A percentile compares a stretch with the other conserved stretches of the same genome.
Evolutionary conservation across 2,888 invertebrate species (phyloP).

Genomic region (Salticus scenicus): DNA sequence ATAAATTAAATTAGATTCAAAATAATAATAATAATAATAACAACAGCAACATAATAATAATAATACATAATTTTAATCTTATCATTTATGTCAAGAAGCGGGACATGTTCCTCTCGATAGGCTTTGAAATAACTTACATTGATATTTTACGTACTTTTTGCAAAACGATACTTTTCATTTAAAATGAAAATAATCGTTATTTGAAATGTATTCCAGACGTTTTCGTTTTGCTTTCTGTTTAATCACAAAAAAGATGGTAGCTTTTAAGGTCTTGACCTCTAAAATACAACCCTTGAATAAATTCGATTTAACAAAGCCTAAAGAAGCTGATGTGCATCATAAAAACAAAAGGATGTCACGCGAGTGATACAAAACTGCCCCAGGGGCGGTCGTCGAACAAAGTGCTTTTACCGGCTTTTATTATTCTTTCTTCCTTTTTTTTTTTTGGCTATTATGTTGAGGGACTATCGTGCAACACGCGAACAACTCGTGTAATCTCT

Average conservation of each 20-base stretch:
- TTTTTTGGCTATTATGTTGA: neutral
- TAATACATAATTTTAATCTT: too few species aligned
- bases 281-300: neutral
- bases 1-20: too few species aligned
- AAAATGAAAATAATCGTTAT: too few species aligned
- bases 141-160: too few species aligned
- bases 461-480: neutral
- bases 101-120: too few species aligned
- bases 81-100: too few species aligned
- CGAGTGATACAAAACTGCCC: constrained; percentile 20
- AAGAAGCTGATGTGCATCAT: neutral
- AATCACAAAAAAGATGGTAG: neutral
- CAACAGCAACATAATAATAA: too few species aligned
- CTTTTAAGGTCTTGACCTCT: neutral
- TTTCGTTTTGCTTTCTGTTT: too few species aligned
- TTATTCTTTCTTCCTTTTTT: neutral
- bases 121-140: too few species aligned
- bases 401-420: neutral
- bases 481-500: neutral
- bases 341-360: constrained; percentile 36
- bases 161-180: too few species aligned
- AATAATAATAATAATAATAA: too few species aligned
- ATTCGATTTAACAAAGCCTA: neutral
- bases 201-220: too few species aligned
- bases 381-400: neutral